A percentile compares a stretch with the other conserved stretches of the same genome.
phyloP scores from a whole-genome alignment of 2,888 invertebrate species.

The Mesoligia furuncula region DNA sequence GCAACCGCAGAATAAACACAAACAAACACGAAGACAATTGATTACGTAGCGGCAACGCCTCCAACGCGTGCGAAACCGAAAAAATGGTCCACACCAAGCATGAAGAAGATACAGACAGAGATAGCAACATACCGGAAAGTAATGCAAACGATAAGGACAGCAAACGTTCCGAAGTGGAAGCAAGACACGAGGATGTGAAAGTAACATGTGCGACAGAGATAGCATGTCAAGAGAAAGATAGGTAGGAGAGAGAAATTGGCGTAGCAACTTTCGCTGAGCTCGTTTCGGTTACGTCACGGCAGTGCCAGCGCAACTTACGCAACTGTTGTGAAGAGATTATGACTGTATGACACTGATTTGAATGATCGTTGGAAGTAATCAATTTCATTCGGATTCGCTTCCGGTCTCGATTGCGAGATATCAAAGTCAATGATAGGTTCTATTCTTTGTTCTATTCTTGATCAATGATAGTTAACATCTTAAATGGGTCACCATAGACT shows the following conservation, averaged over 20 bases:
- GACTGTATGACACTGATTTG: slow-evolving; percentile 87
- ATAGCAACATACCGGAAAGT: slow-evolving; percentile 72
- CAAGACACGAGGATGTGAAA: slow-evolving; percentile 68
- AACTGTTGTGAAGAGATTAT: slow-evolving; percentile 84
- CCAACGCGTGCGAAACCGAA: slow-evolving; percentile 84
- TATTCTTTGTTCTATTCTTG: slow-evolving; percentile 21
- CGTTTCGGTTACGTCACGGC: slow-evolving; percentile 87
- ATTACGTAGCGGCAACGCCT: slow-evolving; percentile 83
- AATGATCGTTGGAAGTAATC: slow-evolving; percentile 85
- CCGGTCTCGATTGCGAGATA: slow-evolving; percentile 72
- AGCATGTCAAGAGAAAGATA: slow-evolving; percentile 80
- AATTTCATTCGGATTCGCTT: slow-evolving; percentile 80
- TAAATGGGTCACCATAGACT: slow-evolving; percentile 11
- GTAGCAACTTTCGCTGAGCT: slow-evolving; percentile 89
- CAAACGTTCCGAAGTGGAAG: slow-evolving; percentile 71
- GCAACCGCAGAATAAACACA: slow-evolving; percentile 62
- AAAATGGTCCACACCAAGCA: slow-evolving; percentile 80
- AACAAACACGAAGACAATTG: slow-evolving; percentile 82
- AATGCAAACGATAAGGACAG: slow-evolving; percentile 72
- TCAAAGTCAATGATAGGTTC: slow-evolving; percentile 18
- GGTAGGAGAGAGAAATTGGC: slow-evolving; percentile 87
- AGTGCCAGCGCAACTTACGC: slow-evolving; percentile 79
- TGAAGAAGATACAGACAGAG: slow-evolving; percentile 82
- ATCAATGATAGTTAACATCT: slow-evolving; percentile 31
- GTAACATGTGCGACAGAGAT: slow-evolving; percentile 74